Evolutionary conservation across 1,140 invertebrate species (phyloP), one percentile per base, ranked within the genome.

Genomic region (Drosophila carrolli): DNA sequence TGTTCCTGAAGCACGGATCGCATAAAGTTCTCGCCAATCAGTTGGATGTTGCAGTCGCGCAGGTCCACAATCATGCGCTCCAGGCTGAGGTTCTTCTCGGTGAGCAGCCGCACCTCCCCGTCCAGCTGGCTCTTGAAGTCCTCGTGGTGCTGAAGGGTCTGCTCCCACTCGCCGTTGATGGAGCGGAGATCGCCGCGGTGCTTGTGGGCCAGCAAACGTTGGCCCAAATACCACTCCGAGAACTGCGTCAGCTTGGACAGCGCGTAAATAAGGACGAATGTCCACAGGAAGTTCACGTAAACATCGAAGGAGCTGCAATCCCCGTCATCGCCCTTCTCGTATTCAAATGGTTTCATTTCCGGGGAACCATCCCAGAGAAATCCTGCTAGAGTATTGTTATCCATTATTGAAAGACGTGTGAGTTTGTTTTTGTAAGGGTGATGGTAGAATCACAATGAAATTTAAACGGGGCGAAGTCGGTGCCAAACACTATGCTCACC

Each of bases 21-120:
- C 75, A 75, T 86, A 7, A 62, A 75, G 14, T 86, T 78, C 63
- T 78, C 68, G 14, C 65, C 81, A 1, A 86, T 75, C 68, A 86
- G 48, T 1, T 81, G 70, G 0, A 68, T 7, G 58, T 86, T 86
- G 11, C 66, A 88, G 54, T 76, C 76, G n/a, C 79, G 51, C n/a
- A 85, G 43, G 23, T 85, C 71, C 10, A 13, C 13, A 41, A 86
- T 55, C 40, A 68, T 70, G 16, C 32, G 35, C 48, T 79, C 67
- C 37, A 88, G 16, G 1, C 50, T 47, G n/a, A 37, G 43, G 11
- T 86, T 81, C 38, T 70, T 86, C 9, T 81, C 57, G 1, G 53
- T 62, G 56, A 88, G 38, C 1, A 19, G 7, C 7, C 16, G 9
- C 10, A 82, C 7, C 9, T 86, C 58, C 0, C 11, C 14, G 1